These are phyloP conservation scores for Sweltsa coloradensis DNA, from an alignment of 1,140 invertebrate species.

Conservation along the genomic window DNA sequence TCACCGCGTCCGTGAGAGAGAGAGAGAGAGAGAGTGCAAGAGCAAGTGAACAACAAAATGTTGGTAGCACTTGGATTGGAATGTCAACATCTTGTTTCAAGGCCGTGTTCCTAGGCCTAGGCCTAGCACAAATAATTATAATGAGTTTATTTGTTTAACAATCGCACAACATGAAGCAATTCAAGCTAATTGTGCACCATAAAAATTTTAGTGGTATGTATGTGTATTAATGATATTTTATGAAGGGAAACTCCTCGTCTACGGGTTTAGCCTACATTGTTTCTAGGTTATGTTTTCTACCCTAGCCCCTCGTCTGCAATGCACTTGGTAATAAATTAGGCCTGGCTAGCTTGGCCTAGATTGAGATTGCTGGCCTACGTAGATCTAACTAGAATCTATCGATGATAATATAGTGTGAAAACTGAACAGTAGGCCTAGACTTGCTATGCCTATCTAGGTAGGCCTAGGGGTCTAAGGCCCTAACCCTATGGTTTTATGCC, in stretches of 20 bases:
- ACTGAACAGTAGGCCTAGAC: too few relatives aligned
- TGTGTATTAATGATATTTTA: constrained; percentile 19
- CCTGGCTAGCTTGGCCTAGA: background rate
- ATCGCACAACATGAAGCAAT: constrained; percentile 47
- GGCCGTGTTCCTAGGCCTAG: background rate
- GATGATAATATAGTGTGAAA: too few relatives aligned
- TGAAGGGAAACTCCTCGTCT: background rate
- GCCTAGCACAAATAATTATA: background rate
- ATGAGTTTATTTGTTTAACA: background rate
- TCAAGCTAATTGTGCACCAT: constrained; percentile 67
- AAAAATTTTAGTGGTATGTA: constrained; percentile 60
- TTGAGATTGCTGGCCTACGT: background rate
- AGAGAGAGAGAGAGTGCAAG: background rate
- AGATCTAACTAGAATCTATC: background rate
- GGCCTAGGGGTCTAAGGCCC: too few relatives aligned
- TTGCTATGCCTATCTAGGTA: too few relatives aligned
- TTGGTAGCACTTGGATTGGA: too few relatives aligned
- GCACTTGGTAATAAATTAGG: background rate
- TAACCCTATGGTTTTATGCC: too few relatives aligned
- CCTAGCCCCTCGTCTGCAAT: background rate
- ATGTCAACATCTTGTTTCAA: background rate
- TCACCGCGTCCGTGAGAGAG: background rate
- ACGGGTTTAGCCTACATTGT: background rate
- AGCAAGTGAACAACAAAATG: background rate
- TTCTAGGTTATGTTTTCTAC: background rate